These are phyloP conservation scores for Muraenolepis orangiensis DNA, from an alignment of 2,797 vertebrate species.

Conservation along the genomic window DNA sequence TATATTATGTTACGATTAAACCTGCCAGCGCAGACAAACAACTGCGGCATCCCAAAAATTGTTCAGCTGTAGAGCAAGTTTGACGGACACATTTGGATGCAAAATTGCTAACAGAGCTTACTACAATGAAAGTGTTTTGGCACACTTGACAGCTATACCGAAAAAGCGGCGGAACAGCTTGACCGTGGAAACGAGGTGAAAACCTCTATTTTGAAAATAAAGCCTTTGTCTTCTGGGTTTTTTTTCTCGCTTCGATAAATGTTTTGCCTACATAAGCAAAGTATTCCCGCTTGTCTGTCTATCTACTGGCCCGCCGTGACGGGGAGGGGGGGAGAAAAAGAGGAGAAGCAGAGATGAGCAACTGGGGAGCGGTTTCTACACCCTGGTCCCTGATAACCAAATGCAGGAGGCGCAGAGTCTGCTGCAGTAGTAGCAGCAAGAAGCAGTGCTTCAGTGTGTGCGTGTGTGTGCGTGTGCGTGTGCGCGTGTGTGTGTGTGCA, in stretches of 20 bases:
- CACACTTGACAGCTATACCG: background rate
- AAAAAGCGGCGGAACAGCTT: background rate
- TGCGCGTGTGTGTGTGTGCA: too few species aligned
- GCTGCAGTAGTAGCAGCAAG: conserved; percentile 7
- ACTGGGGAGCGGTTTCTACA: conserved; percentile 19
- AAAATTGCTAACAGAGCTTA: background rate
- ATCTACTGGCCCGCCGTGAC: conserved; percentile 33
- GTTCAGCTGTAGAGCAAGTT: background rate
- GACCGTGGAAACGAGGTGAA: background rate
- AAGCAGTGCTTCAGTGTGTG: background rate
- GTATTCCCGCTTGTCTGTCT: conserved; percentile 32
- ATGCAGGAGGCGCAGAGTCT: conserved; percentile 12
- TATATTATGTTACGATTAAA: background rate
- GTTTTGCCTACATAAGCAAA: background rate
- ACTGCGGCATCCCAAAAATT: background rate
- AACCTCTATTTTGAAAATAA: background rate
- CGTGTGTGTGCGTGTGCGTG: too few species aligned
- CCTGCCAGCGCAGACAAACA: background rate
- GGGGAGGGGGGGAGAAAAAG: conserved; percentile 16
- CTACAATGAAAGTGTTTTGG: background rate
- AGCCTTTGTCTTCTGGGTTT: background rate
- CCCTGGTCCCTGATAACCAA: conserved; percentile 16
- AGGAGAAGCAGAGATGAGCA: conserved; percentile 30
- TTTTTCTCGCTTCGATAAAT: background rate
- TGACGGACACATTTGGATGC: background rate